A percentile compares a stretch with the other conserved stretches of the same genome.
Evolutionary conservation across 2,113 vertebrate genomes (phyloP).

Genomic region (Eubucco bourcierii): DNA sequence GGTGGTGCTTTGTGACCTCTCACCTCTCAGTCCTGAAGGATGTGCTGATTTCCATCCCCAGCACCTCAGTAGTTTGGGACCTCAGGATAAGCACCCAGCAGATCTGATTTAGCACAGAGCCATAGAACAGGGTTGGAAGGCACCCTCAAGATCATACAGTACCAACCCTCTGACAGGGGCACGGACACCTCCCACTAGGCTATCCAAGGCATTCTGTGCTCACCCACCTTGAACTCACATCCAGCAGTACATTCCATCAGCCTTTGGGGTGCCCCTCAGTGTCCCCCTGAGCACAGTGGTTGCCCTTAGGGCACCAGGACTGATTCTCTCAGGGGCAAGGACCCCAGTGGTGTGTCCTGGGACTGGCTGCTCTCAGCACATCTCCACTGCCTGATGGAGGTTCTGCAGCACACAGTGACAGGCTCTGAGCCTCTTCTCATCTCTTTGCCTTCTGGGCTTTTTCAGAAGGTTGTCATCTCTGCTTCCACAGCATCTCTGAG

Average conservation of each 20-base stretch:
- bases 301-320: not conserved
- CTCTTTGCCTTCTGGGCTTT: not conserved
- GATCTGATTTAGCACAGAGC: not conserved
- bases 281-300: not conserved
- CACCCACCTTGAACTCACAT: not conserved
- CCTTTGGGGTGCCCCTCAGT: not conserved
- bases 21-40: not conserved
- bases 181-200: too few relatives aligned
- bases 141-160: too few relatives aligned
- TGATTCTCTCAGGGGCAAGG: not conserved
- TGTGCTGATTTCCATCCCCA: not conserved
- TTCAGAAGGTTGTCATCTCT: conserved; percentile 41
- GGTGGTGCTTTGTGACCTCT: not conserved
- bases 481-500: conserved; percentile 9
- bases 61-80: not conserved
- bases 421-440: not conserved
- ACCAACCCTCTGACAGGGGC: too few relatives aligned
- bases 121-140: too few relatives aligned
- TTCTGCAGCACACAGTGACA: conserved; percentile 12
- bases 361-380: not conserved
- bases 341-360: not conserved
- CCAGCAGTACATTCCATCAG: not conserved
- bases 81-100: not conserved
- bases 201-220: not conserved
- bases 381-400: not conserved